Evolutionary conservation across 2,888 invertebrate species (phyloP).

Genomic region (Zele albiditarsus): DNA sequence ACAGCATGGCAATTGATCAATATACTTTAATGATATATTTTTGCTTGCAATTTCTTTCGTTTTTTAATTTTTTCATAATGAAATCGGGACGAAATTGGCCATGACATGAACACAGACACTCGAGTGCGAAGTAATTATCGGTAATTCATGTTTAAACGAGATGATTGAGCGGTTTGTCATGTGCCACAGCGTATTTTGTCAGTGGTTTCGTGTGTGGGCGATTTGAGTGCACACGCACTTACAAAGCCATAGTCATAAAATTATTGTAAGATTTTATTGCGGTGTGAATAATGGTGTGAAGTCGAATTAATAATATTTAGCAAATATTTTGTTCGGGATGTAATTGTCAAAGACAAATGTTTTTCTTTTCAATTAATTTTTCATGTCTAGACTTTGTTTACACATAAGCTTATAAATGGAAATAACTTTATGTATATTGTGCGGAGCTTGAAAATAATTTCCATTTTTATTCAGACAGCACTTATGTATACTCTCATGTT

Average conservation of each 20-base stretch:
- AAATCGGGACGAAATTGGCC: slow-evolving; percentile 18
- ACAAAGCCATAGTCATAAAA: background rate
- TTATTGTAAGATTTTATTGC: background rate
- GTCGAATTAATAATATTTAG: background rate
- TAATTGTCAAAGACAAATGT: background rate
- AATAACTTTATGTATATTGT: background rate
- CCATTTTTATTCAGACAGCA: no score
- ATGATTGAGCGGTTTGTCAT: slow-evolving; percentile 10
- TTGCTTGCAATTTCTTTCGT: background rate
- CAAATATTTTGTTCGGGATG: background rate
- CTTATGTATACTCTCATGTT: no score
- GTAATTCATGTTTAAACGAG: slow-evolving; percentile 29
- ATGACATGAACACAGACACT: slow-evolving; percentile 16
- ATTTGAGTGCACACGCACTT: slow-evolving; percentile 21
- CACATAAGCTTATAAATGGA: background rate
- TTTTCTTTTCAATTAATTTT: background rate
- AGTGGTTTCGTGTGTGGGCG: background rate
- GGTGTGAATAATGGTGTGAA: background rate
- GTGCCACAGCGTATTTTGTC: background rate
- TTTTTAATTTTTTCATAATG: background rate
- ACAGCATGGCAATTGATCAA: background rate
- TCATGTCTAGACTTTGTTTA: background rate
- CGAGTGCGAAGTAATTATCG: slow-evolving; percentile 29
- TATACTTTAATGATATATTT: background rate
- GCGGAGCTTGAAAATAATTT: background rate